These are phyloP conservation scores for Drosophila gunungcola DNA, from an alignment of 1,140 invertebrate species.

Conservation along the genomic window DNA sequence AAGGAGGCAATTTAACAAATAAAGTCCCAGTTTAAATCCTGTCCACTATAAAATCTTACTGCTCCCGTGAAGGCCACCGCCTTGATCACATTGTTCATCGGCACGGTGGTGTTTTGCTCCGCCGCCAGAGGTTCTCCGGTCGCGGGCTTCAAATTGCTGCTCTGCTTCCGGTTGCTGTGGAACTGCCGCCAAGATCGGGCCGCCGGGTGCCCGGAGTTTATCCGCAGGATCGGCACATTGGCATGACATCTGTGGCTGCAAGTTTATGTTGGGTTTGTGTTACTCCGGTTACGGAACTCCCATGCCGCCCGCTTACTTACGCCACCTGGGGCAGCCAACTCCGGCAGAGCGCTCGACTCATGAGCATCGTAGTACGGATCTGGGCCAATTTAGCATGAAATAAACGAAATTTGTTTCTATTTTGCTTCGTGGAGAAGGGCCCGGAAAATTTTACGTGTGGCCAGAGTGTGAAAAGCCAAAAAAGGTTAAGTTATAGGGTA, in stretches of 20 bases:
- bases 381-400: slow-evolving; percentile 70
- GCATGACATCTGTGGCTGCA: slow-evolving; percentile 60
- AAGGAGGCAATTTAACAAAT: slow-evolving; percentile 15
- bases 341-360: slow-evolving; percentile 70
- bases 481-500: not conserved
- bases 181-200: slow-evolving; percentile 43
- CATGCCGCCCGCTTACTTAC: slow-evolving; percentile 60
- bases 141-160: slow-evolving; percentile 57
- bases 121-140: slow-evolving; percentile 26
- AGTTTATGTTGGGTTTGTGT: not conserved
- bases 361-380: slow-evolving; percentile 61
- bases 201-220: slow-evolving; percentile 9
- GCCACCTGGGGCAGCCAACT: slow-evolving; percentile 71
- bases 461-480: slow-evolving; percentile 4
- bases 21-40: not conserved
- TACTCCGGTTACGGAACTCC: not conserved
- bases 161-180: slow-evolving; percentile 44
- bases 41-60: slow-evolving; percentile 85
- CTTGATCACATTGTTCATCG: slow-evolving; percentile 86
- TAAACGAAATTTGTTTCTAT: slow-evolving; percentile 52
- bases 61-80: slow-evolving; percentile 89
- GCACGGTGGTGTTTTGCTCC: slow-evolving; percentile 75
- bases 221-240: slow-evolving; percentile 27
- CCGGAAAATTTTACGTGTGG: slow-evolving; percentile 17
- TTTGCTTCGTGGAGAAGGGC: slow-evolving; percentile 28